Base-by-base conservation (phyloP, 2,113 vertebrate genomes). In the Scophthalmus maximus region DNA sequence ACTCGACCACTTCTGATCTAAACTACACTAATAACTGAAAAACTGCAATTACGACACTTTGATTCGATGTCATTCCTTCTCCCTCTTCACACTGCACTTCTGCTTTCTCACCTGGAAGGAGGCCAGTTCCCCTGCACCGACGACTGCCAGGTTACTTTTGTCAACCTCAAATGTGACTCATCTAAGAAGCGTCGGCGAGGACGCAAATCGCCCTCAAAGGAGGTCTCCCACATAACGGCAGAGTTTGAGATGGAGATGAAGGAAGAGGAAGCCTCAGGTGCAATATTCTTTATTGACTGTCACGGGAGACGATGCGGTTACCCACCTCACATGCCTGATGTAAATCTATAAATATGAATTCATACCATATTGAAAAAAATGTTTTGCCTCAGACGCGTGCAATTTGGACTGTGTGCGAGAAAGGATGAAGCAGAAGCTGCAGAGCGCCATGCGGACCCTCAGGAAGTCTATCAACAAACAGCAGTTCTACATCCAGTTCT, bases 171-270 rank as follows among this genome's bases (percentile, higher is more conserved):
- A 83, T 99, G 97, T 0, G 97, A 98, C 81, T 97, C 97, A 1
- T 98, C 97, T 5, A 99, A 96, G 93, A 98, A 98, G 81, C 95
- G 95, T 10, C 86, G 95, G 1, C 93, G 96, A 12, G 97, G 96
- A 34, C 95, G 96, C 40, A 97, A 97, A 81, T 97, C 96, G 1
- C 96, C 96, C 0, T 94, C 96, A 0, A 98, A 98, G 80, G 97
- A 99, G 81, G 96, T 98, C 56, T 97, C 96, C 2, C 96, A 97
- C 68, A 95, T 99, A 88, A 97, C 95, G 0, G 96, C 96, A 0
- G 97, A 99, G 86, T 96, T 98, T 20, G 96, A 99, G 89, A 93
- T 99, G 84, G 97, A 98, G 87, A 93, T 95, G 87, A 97, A 95
- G 82, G 90, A 92, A 44, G 96, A 96, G 38, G 96, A 98, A 75